Evolutionary conservation across 2,888 invertebrate genomes (phyloP).

Genomic region (Norana najaformis): DNA sequence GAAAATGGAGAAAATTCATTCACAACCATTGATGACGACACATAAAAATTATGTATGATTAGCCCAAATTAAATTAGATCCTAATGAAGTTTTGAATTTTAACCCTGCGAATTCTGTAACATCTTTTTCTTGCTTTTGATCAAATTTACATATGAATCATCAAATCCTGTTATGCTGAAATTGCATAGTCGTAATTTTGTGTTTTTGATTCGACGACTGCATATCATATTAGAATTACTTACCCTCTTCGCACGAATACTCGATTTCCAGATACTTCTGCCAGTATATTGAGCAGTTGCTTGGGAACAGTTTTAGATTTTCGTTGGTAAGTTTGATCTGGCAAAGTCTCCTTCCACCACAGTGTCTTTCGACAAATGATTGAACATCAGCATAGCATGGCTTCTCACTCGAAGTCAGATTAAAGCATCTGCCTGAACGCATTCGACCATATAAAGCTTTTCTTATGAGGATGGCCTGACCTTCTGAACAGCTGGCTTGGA

Average conservation of each 20-base stretch:
- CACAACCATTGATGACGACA: no score
- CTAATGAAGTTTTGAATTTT: no score
- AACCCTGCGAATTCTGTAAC: no score
- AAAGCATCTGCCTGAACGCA: neutral
- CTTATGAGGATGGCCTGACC: neutral
- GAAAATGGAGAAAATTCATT: no score
- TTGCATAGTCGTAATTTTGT: neutral
- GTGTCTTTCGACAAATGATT: constrained; percentile 14
- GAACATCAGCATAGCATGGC: neutral
- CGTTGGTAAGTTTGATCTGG: neutral
- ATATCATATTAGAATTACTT: neutral
- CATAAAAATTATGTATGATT: no score
- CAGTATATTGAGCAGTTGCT: neutral
- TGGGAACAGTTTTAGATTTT: neutral
- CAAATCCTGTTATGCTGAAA: no score
- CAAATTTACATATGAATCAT: no score
- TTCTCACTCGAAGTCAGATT: neutral
- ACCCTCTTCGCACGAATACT: neutral
- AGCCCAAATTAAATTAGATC: no score
- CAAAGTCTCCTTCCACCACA: neutral
- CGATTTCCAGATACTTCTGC: neutral
- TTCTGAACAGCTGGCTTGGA: neutral
- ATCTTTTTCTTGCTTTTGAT: no score
- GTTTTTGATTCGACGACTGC: neutral
- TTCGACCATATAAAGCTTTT: neutral